These are phyloP conservation scores for Styela clava DNA, from an alignment of 23 tunicate species.

Conservation along the genomic window DNA sequence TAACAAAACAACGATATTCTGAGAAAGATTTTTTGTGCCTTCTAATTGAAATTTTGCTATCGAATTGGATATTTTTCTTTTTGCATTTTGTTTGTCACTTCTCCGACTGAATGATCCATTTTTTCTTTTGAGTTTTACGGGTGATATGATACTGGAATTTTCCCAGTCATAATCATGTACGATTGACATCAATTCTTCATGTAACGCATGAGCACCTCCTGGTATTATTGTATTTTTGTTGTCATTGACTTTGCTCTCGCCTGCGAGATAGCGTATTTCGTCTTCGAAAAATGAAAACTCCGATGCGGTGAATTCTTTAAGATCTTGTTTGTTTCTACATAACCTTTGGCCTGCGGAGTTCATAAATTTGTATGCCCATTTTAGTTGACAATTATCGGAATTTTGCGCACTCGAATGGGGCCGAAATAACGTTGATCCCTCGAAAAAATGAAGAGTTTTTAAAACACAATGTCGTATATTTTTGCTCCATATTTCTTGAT, in stretches of 20 bases:
- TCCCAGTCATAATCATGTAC: constrained; percentile 79
- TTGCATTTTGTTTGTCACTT: not conserved
- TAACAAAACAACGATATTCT: constrained; percentile 45
- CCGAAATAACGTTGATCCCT: not conserved
- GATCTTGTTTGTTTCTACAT: constrained; percentile 21
- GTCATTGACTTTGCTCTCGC: not conserved
- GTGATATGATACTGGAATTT: constrained; percentile 43
- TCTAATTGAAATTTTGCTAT: not conserved
- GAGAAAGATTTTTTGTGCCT: not conserved
- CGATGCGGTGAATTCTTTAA: constrained; percentile 26
- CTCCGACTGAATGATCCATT: not conserved
- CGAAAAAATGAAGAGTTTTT: not conserved
- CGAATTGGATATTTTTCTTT: not conserved
- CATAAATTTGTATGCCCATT: constrained; percentile 69
- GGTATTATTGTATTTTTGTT: not conserved
- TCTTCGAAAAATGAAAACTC: constrained; percentile 32
- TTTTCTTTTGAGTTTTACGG: constrained; percentile 46
- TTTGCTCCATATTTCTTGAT: not conserved
- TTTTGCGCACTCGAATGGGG: not conserved
- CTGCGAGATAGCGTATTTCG: constrained; percentile 21
- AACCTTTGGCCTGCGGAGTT: constrained; percentile 21
- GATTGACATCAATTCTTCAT: constrained; percentile 26
- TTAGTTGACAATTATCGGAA: constrained; percentile 1
- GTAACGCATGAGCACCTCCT: constrained; percentile 39
- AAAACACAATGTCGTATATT: not conserved